These are phyloP conservation scores for Clarias laeviceps DNA, from an alignment of 2,797 vertebrate genomes.

Conservation along the genomic window DNA sequence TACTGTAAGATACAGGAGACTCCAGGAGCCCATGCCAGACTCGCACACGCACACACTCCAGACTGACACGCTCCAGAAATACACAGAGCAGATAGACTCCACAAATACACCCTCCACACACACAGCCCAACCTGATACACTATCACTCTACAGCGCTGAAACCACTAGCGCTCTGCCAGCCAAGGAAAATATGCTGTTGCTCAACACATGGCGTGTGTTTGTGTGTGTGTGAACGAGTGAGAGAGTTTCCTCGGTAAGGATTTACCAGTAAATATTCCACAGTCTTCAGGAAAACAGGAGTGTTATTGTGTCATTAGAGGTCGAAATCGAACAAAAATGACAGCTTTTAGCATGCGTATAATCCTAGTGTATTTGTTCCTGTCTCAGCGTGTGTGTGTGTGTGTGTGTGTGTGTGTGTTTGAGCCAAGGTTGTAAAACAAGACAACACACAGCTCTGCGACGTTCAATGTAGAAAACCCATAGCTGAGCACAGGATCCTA, in stretches of 20 bases:
- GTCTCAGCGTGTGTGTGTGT: not conserved
- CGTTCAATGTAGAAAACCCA: slow-evolving; percentile 39
- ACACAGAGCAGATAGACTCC: slow-evolving; percentile 38
- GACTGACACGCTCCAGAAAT: slow-evolving; percentile 45
- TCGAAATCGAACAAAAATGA: slow-evolving; percentile 11
- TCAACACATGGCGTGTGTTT: slow-evolving; percentile 37
- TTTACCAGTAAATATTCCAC: slow-evolving; percentile 43
- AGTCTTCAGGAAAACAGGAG: slow-evolving; percentile 45
- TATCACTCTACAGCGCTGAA: slow-evolving; percentile 46
- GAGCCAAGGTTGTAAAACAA: slow-evolving; percentile 64
- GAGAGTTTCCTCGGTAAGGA: slow-evolving; percentile 29
- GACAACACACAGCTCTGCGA: slow-evolving; percentile 52
- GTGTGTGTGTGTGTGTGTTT: slow-evolving; percentile 13
- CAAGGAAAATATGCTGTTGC: slow-evolving; percentile 58
- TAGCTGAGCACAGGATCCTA: slow-evolving; percentile 25
- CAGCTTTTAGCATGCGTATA: slow-evolving; percentile 38
- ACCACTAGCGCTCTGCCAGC: slow-evolving; percentile 45
- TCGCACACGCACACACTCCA: slow-evolving; percentile 34
- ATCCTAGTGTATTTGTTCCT: slow-evolving; percentile 46
- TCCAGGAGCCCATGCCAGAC: slow-evolving; percentile 45
- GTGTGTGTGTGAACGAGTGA: slow-evolving; percentile 22
- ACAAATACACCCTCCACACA: slow-evolving; percentile 53
- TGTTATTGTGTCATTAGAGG: slow-evolving; percentile 18
- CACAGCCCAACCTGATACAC: slow-evolving; percentile 46
- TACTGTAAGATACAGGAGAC: slow-evolving; percentile 49